phyloP scores from a whole-genome alignment of 2,888 invertebrate species.

The Eupeodes luniger region DNA sequence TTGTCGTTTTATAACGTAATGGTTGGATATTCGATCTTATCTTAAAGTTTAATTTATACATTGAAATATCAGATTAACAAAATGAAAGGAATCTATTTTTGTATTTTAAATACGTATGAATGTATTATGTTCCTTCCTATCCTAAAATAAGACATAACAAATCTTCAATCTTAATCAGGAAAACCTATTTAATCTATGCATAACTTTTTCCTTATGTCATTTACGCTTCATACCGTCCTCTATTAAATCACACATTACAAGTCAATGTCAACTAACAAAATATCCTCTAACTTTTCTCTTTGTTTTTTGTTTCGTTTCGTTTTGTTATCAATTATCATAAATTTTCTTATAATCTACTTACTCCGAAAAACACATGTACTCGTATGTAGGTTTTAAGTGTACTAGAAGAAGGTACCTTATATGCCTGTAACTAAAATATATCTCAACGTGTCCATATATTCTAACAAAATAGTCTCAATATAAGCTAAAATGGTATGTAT shows the following conservation, averaged over 20 bases:
- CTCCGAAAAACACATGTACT: background rate
- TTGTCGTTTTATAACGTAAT: too few species aligned
- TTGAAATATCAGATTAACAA: too few species aligned
- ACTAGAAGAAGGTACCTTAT: background rate
- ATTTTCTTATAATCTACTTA: background rate
- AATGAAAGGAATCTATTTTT: too few species aligned
- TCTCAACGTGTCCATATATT: background rate
- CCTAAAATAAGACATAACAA: too few species aligned
- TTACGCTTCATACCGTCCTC: too few species aligned
- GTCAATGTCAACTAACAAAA: background rate
- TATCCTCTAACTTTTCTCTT: background rate
- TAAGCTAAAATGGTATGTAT: background rate
- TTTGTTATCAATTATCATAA: conserved; percentile 11
- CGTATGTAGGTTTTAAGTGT: background rate
- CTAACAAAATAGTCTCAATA: background rate
- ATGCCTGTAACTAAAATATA: background rate
- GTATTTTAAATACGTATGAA: too few species aligned
- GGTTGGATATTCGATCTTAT: too few species aligned
- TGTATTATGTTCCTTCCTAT: too few species aligned
- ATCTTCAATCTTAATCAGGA: too few species aligned
- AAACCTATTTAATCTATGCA: too few species aligned
- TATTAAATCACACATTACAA: background rate
- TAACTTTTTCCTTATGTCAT: too few species aligned
- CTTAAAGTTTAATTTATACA: too few species aligned
- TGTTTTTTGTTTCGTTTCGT: background rate